Evolutionary conservation across 2,113 vertebrate species (phyloP).

Genomic region (Anarhynchus alexandrinus): DNA sequence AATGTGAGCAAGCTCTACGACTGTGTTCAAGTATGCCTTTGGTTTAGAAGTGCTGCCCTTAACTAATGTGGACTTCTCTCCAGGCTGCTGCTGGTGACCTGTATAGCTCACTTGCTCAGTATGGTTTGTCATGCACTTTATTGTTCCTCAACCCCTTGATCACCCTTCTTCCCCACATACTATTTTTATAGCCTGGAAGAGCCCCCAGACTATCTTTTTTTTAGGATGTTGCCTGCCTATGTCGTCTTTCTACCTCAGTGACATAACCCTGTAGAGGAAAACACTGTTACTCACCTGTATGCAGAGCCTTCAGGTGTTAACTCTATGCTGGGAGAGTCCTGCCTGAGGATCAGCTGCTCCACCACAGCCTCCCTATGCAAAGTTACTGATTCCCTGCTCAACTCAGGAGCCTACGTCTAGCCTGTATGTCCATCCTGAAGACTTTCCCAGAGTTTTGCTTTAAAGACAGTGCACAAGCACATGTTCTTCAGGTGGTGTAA

Average conservation of each 20-base stretch:
- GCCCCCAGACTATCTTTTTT: background rate
- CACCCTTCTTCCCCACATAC: background rate
- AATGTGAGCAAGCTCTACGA: fast-evolving
- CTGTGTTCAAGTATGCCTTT: background rate
- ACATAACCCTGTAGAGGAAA: background rate
- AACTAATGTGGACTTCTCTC: background rate
- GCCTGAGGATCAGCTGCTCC: background rate
- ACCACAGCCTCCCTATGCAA: background rate
- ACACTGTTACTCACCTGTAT: background rate
- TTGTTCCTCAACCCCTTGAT: background rate
- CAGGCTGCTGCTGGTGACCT: background rate
- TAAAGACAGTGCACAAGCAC: background rate
- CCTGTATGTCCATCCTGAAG: background rate
- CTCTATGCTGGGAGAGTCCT: fast-evolving
- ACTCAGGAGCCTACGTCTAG: background rate
- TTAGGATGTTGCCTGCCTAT: background rate
- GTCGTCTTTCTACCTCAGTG: background rate
- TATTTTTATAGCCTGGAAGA: background rate
- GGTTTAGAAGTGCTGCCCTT: background rate
- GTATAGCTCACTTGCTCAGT: background rate
- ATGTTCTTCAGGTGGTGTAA: background rate
- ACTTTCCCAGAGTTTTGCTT: background rate
- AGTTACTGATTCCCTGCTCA: background rate
- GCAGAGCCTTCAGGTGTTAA: background rate
- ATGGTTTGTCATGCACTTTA: background rate